Percentiles rank a stretch among this genome's conserved stretches.
These are phyloP conservation scores for Branchinecta lindahli DNA, from an alignment of 1,140 invertebrate species.

Conservation along the genomic window DNA sequence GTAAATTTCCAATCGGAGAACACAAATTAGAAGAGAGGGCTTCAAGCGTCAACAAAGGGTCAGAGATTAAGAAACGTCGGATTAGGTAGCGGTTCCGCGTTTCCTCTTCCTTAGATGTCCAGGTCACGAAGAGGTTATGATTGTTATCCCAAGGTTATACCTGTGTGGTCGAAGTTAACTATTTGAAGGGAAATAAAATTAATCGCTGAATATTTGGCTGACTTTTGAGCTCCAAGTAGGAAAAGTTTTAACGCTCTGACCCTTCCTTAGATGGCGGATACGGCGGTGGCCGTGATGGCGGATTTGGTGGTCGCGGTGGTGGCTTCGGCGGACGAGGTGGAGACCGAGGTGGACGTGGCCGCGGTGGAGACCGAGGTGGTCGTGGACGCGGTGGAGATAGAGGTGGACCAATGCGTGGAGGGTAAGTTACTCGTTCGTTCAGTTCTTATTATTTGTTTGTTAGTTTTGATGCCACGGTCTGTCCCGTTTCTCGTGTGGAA, in stretches of 20 bases:
- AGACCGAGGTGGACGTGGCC: conserved; percentile 25
- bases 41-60: no score
- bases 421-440: not conserved
- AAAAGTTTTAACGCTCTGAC: not conserved
- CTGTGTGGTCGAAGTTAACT: not conserved
- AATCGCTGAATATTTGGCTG: not conserved
- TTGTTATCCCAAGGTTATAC: not conserved
- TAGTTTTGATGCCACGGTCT: no score
- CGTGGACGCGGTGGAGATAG: conserved; percentile 34
- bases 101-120: no score
- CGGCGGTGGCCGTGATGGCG: conserved; percentile 23
- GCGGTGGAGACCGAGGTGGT: conserved; percentile 27
- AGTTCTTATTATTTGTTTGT: no score
- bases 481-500: no score
- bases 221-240: not conserved
- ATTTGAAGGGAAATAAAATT: not conserved
- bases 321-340: conserved; percentile 22
- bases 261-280: conserved; percentile 14
- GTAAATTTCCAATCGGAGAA: no score
- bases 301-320: conserved; percentile 23
- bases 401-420: conserved; percentile 13
- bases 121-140: not conserved
- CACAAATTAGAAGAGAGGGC: no score
- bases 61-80: no score
- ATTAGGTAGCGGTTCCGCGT: no score